phyloP scores from a whole-genome alignment of 2,797 vertebrate species.

The Acipenser oxyrinchus region DNA sequence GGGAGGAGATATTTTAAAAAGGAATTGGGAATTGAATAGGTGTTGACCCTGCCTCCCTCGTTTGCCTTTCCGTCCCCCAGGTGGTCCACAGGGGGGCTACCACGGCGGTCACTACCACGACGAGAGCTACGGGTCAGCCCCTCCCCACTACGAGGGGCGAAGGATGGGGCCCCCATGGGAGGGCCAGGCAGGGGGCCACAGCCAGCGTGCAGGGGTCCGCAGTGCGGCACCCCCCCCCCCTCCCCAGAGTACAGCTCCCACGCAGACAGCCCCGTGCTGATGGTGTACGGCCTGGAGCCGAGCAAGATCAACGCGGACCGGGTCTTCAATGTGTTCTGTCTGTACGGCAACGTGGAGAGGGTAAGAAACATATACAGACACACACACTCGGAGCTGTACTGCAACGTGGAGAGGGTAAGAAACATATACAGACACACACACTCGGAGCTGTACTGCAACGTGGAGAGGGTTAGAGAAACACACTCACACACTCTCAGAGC shows the following conservation, averaged over 20 bases:
- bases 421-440: no score
- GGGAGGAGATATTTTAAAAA: no score
- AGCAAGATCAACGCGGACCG: conserved; percentile 82
- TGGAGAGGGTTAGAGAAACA: no score
- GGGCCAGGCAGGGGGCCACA: conserved; percentile 64
- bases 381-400: no score
- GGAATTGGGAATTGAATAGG: no score
- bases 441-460: no score
- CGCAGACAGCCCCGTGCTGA: conserved; percentile 83
- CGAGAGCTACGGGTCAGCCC: conserved; percentile 75
- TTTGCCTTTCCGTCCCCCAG: conserved; percentile 33
- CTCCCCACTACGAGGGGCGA: conserved; percentile 79
- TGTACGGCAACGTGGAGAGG: no score
- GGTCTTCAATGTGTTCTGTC: conserved; percentile 88
- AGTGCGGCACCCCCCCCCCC: conserved; percentile 68
- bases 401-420: no score
- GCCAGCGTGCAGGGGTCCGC: conserved; percentile 70
- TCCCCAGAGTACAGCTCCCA: conserved; percentile 75
- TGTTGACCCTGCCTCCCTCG: not conserved
- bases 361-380: no score
- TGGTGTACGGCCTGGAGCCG: conserved; percentile 87
- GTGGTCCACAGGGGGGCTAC: conserved; percentile 78
- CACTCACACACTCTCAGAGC: no score
- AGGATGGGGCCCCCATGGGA: conserved; percentile 74
- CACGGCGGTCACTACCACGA: conserved; percentile 69